phyloP scores from a whole-genome alignment of 92 coral and sea anemone species.

The Porites lobata region DNA sequence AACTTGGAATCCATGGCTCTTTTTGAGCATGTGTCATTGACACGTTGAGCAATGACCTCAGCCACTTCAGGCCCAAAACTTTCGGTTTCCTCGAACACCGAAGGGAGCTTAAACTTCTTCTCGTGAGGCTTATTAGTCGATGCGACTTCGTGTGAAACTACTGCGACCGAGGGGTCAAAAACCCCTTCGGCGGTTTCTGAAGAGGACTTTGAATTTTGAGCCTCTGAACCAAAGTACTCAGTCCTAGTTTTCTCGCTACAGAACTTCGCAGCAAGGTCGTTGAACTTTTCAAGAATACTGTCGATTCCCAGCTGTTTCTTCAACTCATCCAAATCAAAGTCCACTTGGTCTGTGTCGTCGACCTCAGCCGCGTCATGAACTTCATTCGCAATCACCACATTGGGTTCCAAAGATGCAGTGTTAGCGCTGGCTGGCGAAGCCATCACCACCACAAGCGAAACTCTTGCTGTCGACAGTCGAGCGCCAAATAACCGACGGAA shows the following conservation, averaged over 20 bases:
- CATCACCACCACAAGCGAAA: too few species aligned
- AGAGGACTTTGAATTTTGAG: slow-evolving; percentile 18
- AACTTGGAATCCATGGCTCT: slow-evolving; percentile 38
- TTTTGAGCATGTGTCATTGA: slow-evolving; percentile 53
- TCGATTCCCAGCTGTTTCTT: slow-evolving; percentile 41
- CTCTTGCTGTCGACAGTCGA: too few species aligned
- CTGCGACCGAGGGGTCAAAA: slow-evolving; percentile 9
- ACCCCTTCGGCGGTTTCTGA: background rate
- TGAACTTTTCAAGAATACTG: slow-evolving; percentile 23
- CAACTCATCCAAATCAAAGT: slow-evolving; percentile 39
- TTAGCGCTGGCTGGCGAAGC: too few species aligned
- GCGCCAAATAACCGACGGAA: too few species aligned
- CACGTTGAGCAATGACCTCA: slow-evolving; percentile 54
- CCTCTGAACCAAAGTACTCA: slow-evolving; percentile 49
- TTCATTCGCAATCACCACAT: background rate
- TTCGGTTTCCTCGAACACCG: too few species aligned
- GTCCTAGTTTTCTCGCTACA: background rate
- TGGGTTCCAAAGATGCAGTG: too few species aligned
- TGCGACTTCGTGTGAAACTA: slow-evolving; percentile 12
- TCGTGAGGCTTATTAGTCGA: background rate
- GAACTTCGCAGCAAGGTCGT: slow-evolving; percentile 27
- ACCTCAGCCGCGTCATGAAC: background rate
- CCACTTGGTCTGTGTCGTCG: slow-evolving; percentile 24
- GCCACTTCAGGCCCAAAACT: slow-evolving; percentile 56
- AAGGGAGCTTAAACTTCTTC: too few species aligned